These are phyloP conservation scores for Agrotis exclamationis DNA, from an alignment of 2,888 invertebrate species.

Conservation along the genomic window DNA sequence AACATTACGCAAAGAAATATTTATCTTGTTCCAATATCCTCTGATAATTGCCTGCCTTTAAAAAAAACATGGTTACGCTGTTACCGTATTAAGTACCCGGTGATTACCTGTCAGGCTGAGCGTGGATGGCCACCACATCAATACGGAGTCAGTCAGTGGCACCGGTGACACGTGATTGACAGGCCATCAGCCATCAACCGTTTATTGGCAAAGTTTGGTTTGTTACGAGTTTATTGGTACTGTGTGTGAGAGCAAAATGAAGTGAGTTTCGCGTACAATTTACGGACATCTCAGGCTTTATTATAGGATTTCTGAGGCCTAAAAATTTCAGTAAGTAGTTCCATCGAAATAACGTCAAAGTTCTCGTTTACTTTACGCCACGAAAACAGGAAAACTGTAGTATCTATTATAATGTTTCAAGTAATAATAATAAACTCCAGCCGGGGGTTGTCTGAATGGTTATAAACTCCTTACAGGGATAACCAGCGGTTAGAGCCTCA, in stretches of 20 bases:
- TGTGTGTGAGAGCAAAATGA: not conserved
- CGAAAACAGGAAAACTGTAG: no score
- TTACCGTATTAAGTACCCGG: conserved; percentile 2
- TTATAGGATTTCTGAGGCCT: no score
- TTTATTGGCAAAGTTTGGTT: conserved; percentile 21
- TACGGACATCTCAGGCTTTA: no score
- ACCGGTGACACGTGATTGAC: conserved; percentile 29
- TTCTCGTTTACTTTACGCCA: no score
- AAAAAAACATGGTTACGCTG: not conserved
- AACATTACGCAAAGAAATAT: not conserved
- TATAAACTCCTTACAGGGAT: no score
- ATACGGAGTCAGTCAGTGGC: conserved; percentile 23
- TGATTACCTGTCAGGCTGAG: conserved; percentile 47
- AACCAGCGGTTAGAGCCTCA: no score
- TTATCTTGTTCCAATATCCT: not conserved
- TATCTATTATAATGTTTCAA: no score
- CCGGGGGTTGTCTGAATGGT: no score
- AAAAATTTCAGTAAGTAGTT: no score
- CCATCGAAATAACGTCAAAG: no score
- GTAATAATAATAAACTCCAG: no score
- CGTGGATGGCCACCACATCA: conserved; percentile 22
- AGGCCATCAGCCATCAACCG: conserved; percentile 4
- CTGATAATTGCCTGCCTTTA: not conserved
- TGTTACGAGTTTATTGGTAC: not conserved
- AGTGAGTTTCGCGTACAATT: no score